Evolutionary conservation across 2,888 invertebrate genomes (phyloP).

Genomic region (Volucella bombylans): DNA sequence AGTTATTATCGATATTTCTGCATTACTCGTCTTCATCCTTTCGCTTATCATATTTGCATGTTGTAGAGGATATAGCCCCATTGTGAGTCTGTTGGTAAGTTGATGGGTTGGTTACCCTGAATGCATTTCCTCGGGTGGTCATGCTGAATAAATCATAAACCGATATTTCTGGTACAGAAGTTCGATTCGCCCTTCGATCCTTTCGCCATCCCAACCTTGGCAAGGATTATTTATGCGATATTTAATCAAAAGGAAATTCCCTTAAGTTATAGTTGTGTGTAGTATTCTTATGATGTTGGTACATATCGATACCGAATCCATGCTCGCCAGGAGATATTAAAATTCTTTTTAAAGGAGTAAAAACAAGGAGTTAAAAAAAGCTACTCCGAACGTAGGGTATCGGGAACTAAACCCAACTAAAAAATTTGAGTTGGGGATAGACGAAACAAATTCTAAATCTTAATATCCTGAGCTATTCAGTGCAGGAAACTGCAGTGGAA

Average conservation of each 20-base stretch:
- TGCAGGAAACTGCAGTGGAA: conserved; percentile 36
- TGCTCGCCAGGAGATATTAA: not conserved
- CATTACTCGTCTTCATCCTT: conserved; percentile 50
- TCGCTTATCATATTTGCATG: conserved; percentile 62
- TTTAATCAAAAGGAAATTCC: conserved; percentile 69
- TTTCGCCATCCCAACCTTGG: too few relatives aligned
- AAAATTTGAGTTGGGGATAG: not conserved
- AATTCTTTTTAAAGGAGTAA: too few relatives aligned
- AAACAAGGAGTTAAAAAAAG: too few relatives aligned
- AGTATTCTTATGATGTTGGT: conserved; percentile 23
- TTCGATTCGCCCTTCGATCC: too few relatives aligned
- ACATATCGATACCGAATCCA: conserved; percentile 43
- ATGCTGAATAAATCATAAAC: conserved; percentile 68
- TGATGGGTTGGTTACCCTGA: too few relatives aligned
- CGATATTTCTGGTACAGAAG: not conserved
- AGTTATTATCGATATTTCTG: conserved; percentile 66
- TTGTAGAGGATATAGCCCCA: too few relatives aligned
- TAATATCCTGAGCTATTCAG: conserved; percentile 33
- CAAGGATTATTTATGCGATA: conserved; percentile 61
- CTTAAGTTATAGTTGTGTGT: conserved; percentile 29
- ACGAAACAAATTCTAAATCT: conserved; percentile 5
- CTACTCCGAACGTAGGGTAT: too few relatives aligned
- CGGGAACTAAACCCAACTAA: too few relatives aligned
- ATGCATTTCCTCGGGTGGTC: conserved; percentile 1
- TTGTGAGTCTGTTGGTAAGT: too few relatives aligned